Evolutionary conservation across 2,797 vertebrate genomes (phyloP).

Genomic region (Phoebastria nigripes): DNA sequence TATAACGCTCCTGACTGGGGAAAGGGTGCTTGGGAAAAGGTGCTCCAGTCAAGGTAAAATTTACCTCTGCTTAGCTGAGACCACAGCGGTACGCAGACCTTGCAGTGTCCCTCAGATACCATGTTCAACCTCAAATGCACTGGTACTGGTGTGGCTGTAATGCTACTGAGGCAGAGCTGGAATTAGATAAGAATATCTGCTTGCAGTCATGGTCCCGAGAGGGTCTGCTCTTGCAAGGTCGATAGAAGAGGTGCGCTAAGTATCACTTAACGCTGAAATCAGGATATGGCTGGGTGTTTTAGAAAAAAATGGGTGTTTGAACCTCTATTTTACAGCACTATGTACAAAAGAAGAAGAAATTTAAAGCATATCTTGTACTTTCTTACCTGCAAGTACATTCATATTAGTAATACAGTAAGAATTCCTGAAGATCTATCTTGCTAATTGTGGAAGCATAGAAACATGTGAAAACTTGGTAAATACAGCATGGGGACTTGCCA

Average conservation of each 20-base stretch:
- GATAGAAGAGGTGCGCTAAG: neutral
- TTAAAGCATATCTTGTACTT: fast-evolving
- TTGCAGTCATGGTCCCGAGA: neutral
- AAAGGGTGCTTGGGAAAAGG: neutral
- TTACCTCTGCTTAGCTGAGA: neutral
- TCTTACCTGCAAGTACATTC: neutral
- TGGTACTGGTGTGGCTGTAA: neutral
- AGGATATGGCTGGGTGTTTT: neutral
- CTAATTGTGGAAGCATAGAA: neutral
- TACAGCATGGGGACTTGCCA: neutral
- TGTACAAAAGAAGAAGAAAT: neutral
- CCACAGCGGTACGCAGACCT: neutral
- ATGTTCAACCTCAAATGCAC: neutral
- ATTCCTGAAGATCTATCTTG: neutral
- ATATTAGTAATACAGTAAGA: neutral
- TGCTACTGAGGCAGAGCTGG: neutral
- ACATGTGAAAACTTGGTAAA: constrained; percentile 20
- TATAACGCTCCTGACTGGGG: neutral
- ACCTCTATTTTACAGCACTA: neutral
- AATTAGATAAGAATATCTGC: neutral
- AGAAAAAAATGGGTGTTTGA: neutral
- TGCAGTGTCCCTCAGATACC: no score
- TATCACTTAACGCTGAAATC: neutral
- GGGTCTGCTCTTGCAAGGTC: neutral
- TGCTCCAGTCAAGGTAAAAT: neutral